These are phyloP conservation scores for Eupeodes luniger DNA, from an alignment of 2,888 invertebrate species.

Conservation along the genomic window DNA sequence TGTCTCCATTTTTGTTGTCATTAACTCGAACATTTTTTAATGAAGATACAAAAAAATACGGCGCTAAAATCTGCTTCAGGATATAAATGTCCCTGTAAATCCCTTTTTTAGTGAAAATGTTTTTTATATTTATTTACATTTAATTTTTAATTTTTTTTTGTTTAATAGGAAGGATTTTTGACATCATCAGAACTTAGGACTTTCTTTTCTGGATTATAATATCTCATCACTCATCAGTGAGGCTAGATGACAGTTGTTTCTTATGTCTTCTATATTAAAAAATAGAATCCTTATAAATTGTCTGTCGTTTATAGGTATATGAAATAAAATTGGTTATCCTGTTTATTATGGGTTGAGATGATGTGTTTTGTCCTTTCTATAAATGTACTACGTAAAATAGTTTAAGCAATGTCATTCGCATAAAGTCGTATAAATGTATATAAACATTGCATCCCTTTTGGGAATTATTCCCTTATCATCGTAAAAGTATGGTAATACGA, in stretches of 20 bases:
- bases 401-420: slow-evolving; percentile 28
- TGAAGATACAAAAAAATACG: slow-evolving; percentile 27
- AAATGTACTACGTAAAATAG: slow-evolving; percentile 24
- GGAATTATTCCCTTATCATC: slow-evolving; percentile 16
- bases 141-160: neutral
- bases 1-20: slow-evolving; percentile 46
- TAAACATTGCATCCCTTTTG: slow-evolving; percentile 39
- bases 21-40: slow-evolving; percentile 45
- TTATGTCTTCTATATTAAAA: slow-evolving; percentile 33
- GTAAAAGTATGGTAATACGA: slow-evolving; percentile 1
- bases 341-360: neutral
- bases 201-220: slow-evolving; percentile 44
- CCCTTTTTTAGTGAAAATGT: slow-evolving; percentile 51
- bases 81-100: slow-evolving; percentile 63
- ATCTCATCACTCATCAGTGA: slow-evolving; percentile 68
- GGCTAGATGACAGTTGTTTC: slow-evolving; percentile 67
- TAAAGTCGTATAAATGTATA: neutral
- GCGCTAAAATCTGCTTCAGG: slow-evolving; percentile 50
- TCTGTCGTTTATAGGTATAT: neutral
- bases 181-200: neutral
- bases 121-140: neutral
- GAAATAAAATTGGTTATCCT: slow-evolving; percentile 31
- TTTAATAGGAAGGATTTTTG: slow-evolving; percentile 1
- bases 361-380: neutral
- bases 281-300: slow-evolving; percentile 24